These are phyloP conservation scores for Temnothorax ravouxi DNA, from an alignment of 2,888 invertebrate species.

Conservation along the genomic window DNA sequence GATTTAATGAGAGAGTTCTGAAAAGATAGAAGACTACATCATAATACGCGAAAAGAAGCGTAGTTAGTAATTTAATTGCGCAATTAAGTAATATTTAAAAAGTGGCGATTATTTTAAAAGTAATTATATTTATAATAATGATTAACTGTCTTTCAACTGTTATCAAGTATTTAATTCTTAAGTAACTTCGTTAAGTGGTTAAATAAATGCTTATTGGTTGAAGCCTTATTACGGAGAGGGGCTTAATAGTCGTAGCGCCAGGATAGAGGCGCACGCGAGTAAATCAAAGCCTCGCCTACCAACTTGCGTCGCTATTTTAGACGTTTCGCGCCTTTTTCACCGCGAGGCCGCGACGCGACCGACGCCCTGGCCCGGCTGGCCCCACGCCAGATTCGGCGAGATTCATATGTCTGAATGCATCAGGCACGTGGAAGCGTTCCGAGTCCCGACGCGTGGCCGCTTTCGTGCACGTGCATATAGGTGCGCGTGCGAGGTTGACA, in stretches of 20 bases:
- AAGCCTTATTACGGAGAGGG: not conserved
- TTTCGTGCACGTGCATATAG: slow-evolving; percentile 58
- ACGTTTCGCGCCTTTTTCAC: slow-evolving; percentile 77
- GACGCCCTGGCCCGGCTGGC: slow-evolving; percentile 71
- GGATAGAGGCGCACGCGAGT: not conserved
- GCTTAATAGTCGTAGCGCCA: not conserved
- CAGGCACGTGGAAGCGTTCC: slow-evolving; percentile 65
- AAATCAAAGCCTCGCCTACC: slow-evolving; percentile 29
- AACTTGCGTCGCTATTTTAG: slow-evolving; percentile 66
- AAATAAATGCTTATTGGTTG: not conserved
- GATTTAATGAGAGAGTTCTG: not conserved
- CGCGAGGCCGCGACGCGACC: slow-evolving; percentile 43
- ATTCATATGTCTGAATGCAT: slow-evolving; percentile 64
- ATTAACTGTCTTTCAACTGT: not conserved
- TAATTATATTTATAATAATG: not conserved
- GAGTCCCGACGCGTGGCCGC: slow-evolving; percentile 32
- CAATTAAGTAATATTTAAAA: not conserved
- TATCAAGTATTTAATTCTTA: not conserved
- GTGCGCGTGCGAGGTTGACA: slow-evolving; percentile 37
- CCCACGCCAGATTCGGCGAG: slow-evolving; percentile 62
- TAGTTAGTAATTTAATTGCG: not conserved
- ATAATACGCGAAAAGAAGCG: not conserved
- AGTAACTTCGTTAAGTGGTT: not conserved
- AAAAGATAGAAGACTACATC: not conserved
- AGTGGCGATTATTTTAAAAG: not conserved